Evolutionary conservation across 2,888 invertebrate genomes (phyloP).

Genomic region (Ptychoptera albimana): DNA sequence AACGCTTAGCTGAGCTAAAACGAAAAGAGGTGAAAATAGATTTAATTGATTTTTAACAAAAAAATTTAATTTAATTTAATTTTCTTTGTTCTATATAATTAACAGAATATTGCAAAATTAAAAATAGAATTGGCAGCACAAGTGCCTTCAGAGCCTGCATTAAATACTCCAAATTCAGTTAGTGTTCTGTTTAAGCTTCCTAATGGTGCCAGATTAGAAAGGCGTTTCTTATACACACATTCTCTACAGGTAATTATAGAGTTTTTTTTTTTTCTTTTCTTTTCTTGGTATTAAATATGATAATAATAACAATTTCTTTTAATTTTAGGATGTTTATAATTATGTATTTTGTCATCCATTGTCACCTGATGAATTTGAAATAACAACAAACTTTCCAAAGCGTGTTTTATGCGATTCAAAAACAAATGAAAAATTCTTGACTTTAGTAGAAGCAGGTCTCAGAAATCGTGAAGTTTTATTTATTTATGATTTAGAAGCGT

Average conservation of each 20-base stretch:
- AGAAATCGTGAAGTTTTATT: slow-evolving; percentile 84
- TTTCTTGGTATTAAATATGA: background rate
- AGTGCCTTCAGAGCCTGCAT: slow-evolving; percentile 61
- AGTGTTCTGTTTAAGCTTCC: slow-evolving; percentile 85
- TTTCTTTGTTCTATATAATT: background rate
- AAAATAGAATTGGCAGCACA: slow-evolving; percentile 47
- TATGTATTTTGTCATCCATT: slow-evolving; percentile 91
- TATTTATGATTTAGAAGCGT: slow-evolving; percentile 83
- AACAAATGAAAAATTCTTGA: slow-evolving; percentile 27
- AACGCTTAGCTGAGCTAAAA: slow-evolving; percentile 36
- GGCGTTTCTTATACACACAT: slow-evolving; percentile 67
- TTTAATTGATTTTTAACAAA: background rate
- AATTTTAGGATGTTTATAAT: slow-evolving; percentile 74
- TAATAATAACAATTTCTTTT: slow-evolving; percentile 1
- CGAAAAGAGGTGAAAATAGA: slow-evolving; percentile 23
- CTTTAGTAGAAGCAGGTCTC: slow-evolving; percentile 63
- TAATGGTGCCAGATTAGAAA: slow-evolving; percentile 70
- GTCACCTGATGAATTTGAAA: slow-evolving; percentile 85
- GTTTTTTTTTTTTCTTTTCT: background rate
- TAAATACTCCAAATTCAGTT: slow-evolving; percentile 51
- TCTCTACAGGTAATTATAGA: slow-evolving; percentile 54
- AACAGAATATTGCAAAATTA: slow-evolving; percentile 43
- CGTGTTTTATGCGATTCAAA: slow-evolving; percentile 41
- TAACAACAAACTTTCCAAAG: slow-evolving; percentile 90
- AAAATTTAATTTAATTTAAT: background rate